phyloP scores from a whole-genome alignment of 2,113 vertebrate species.

The Leptobrachium leishanense region DNA sequence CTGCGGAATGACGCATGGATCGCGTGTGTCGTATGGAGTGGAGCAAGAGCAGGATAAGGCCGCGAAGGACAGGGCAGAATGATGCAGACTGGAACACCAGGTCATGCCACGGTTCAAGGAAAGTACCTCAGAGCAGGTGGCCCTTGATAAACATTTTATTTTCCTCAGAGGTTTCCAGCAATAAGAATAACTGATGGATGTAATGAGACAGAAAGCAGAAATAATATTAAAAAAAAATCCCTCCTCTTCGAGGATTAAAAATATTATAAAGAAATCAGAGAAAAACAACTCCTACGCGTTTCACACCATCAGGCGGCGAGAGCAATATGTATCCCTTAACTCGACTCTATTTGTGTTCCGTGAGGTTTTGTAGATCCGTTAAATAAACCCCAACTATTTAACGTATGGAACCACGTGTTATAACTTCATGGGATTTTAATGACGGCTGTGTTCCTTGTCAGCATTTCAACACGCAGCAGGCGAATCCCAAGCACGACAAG shows the following conservation, averaged over 20 bases:
- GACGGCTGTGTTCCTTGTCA: neutral
- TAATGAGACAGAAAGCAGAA: no score
- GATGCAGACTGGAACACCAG: no score
- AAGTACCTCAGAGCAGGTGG: no score
- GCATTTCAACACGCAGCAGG: neutral
- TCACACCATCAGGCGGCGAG: neutral
- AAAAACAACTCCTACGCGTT: neutral
- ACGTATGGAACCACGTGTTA: slow-evolving; percentile 3
- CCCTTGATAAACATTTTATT: no score
- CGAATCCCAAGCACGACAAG: neutral
- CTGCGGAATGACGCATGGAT: no score
- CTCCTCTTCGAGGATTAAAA: neutral
- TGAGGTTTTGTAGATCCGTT: neutral
- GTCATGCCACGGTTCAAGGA: no score
- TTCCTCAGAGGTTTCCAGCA: no score
- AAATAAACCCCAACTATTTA: slow-evolving; percentile 6
- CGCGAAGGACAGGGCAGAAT: no score
- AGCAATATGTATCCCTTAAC: neutral
- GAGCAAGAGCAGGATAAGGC: no score
- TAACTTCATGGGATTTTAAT: neutral
- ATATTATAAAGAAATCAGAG: neutral
- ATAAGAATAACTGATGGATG: no score
- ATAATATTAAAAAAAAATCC: no score
- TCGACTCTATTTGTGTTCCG: neutral
- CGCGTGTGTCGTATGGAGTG: no score